These are phyloP conservation scores for Crocallis elinguaria DNA, from an alignment of 2,888 invertebrate species.

Conservation along the genomic window DNA sequence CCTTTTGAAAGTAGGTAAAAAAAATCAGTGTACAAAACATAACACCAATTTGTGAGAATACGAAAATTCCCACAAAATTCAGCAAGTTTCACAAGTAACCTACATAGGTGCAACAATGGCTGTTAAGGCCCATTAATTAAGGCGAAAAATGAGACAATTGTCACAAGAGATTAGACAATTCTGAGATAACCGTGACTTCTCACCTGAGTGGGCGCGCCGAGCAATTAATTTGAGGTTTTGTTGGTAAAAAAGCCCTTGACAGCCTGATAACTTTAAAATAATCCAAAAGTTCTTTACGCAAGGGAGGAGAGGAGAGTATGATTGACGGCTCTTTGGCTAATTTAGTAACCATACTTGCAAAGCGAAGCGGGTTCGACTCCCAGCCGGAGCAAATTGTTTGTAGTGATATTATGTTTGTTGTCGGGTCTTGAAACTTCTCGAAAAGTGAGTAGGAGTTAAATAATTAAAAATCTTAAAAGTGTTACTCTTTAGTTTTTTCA, in stretches of 20 bases:
- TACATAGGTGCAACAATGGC: background rate
- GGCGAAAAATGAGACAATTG: background rate
- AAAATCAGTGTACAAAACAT: too few species aligned
- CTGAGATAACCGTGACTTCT: background rate
- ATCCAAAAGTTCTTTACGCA: background rate
- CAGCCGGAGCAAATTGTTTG: background rate
- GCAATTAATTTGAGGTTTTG: background rate
- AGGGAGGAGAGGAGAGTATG: too few species aligned
- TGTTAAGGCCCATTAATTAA: conserved; percentile 2
- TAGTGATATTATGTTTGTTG: background rate
- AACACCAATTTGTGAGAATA: background rate
- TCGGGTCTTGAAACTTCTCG: too few species aligned
- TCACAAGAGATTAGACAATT: conserved; percentile 1
- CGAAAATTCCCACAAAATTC: background rate
- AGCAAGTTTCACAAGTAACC: background rate
- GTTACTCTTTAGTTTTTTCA: too few species aligned
- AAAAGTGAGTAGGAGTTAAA: too few species aligned
- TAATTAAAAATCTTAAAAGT: too few species aligned
- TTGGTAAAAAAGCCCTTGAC: background rate
- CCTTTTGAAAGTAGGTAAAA: too few species aligned
- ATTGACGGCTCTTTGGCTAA: too few species aligned
- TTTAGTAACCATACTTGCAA: too few species aligned
- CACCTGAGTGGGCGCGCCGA: background rate
- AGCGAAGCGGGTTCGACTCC: too few species aligned
- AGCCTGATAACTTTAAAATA: background rate